Conservation (phyloP, 2,113 vertebrate genomes). For the Ploceus nigricollis region DNA sequence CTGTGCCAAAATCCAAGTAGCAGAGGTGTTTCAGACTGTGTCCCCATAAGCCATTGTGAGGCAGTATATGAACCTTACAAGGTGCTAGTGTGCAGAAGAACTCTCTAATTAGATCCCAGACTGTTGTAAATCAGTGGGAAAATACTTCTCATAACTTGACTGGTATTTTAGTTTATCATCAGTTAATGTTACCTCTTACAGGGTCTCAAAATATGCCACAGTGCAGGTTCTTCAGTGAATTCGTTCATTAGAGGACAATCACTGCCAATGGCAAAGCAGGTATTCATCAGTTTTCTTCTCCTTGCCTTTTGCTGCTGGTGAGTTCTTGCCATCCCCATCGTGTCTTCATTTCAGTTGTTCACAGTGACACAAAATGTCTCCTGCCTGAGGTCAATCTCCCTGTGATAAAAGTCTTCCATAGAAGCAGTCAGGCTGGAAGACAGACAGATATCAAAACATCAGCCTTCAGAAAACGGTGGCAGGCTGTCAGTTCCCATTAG, state of each 20-base stretch:
- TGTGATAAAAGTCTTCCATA: slow-evolving; percentile 29
- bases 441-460: slow-evolving; percentile 5
- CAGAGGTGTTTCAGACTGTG: not conserved
- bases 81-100: not conserved
- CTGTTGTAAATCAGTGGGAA: not conserved
- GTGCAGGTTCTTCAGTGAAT: not conserved
- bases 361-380: slow-evolving; percentile 37
- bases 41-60: not conserved
- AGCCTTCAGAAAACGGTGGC: slow-evolving; percentile 8
- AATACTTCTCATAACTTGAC: not conserved
- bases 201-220: not conserved
- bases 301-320: not conserved
- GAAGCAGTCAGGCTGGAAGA: slow-evolving; percentile 47
- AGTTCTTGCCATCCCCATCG: not conserved
- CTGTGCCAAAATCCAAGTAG: not conserved
- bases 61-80: not conserved
- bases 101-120: not conserved
- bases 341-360: slow-evolving; percentile 26
- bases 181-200: slow-evolving; percentile 1
- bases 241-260: not conserved
- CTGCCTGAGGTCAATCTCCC: slow-evolving; percentile 40
- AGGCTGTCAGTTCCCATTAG: slow-evolving; percentile 51
- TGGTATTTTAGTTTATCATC: slow-evolving; percentile 25
- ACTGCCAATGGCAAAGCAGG: not conserved
- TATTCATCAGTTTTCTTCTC: slow-evolving; percentile 16